Evolutionary conservation across 2,888 invertebrate species (phyloP).

Genomic region (Apamea monoglypha): DNA sequence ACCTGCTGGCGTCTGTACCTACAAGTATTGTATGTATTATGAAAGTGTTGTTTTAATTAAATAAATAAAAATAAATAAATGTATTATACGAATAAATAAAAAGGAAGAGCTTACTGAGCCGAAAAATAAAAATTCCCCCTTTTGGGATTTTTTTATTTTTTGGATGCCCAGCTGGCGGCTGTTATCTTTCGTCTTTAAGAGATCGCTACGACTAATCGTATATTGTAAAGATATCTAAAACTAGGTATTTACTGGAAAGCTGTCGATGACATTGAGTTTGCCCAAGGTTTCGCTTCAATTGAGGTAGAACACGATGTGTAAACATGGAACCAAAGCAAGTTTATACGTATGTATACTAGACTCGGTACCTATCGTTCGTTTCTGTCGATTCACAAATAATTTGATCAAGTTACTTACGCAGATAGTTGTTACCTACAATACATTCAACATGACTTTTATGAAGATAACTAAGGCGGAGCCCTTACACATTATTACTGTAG

Average conservation of each 20-base stretch:
- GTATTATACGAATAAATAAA: too few relatives aligned
- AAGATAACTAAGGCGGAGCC: not conserved
- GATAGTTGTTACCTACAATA: not conserved
- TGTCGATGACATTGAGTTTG: conserved; percentile 11
- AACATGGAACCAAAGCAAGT: conserved; percentile 17
- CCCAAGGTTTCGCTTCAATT: conserved; percentile 30
- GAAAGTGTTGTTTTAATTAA: too few relatives aligned
- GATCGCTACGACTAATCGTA: conserved; percentile 9
- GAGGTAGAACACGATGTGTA: conserved; percentile 25
- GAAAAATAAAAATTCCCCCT: not conserved
- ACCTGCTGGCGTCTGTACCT: too few relatives aligned
- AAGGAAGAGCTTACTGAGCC: too few relatives aligned
- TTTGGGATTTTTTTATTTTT: too few relatives aligned
- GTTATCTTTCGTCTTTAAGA: not conserved
- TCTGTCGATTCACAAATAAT: not conserved
- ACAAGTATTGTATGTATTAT: too few relatives aligned
- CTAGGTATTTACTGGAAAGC: conserved; percentile 1
- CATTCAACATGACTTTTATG: not conserved
- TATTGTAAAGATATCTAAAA: conserved; percentile 12
- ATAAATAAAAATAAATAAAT: too few relatives aligned
- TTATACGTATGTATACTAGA: not conserved
- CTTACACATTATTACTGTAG: not conserved
- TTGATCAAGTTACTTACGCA: not conserved
- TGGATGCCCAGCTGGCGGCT: not conserved
- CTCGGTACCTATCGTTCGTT: not conserved